Evolutionary conservation across 2,888 invertebrate genomes (phyloP).

Genomic region (Dascillus cervinus): DNA sequence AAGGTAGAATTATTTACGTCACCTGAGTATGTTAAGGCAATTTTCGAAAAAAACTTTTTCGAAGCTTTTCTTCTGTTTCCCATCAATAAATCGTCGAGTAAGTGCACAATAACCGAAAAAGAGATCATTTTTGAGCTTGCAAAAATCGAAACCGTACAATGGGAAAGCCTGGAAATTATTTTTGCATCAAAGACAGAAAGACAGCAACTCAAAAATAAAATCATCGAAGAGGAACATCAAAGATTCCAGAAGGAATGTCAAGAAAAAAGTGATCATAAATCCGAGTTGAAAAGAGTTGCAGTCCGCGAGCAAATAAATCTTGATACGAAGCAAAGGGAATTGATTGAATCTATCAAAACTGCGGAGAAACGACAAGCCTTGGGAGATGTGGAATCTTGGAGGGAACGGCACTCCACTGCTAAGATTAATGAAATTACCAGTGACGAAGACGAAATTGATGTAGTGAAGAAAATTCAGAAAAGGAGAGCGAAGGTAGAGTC

Average conservation of each 20-base stretch:
- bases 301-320: conserved; percentile 53
- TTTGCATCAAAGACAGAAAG: conserved; percentile 51
- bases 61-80: conserved; percentile 61
- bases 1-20: conserved; percentile 65
- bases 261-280: conserved; percentile 46
- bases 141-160: conserved; percentile 50
- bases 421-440: conserved; percentile 18
- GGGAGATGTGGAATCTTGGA: conserved; percentile 58
- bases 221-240: conserved; percentile 50
- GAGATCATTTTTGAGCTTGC: conserved; percentile 58
- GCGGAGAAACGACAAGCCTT: conserved; percentile 56
- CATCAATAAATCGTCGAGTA: conserved; percentile 55
- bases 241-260: conserved; percentile 49
- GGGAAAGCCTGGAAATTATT: conserved; percentile 52
- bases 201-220: conserved; percentile 48
- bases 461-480: background rate
- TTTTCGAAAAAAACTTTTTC: conserved; percentile 65
- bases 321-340: conserved; percentile 49
- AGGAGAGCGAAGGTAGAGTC: background rate
- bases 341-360: conserved; percentile 58
- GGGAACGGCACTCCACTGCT: conserved; percentile 22
- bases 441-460: conserved; percentile 19
- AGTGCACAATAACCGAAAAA: conserved; percentile 55
- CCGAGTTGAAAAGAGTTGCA: conserved; percentile 51
- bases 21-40: conserved; percentile 63